Evolutionary conservation across 2,888 invertebrate genomes (phyloP).

Genomic region (Sialis lutaria): DNA sequence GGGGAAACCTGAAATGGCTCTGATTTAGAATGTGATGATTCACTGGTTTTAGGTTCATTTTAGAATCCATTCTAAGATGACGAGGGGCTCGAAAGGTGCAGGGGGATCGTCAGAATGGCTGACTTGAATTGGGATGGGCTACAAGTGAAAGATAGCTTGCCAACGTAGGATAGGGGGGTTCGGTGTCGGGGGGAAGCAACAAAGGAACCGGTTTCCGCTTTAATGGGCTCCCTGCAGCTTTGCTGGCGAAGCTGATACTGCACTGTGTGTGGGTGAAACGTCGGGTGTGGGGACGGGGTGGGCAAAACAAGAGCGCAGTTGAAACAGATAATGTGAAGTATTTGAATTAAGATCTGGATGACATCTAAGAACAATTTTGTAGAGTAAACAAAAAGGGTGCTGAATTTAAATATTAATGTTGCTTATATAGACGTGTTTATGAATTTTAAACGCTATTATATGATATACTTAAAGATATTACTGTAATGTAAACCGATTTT

Average conservation of each 20-base stretch:
- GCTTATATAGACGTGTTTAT: too few species aligned
- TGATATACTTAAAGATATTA: too few species aligned
- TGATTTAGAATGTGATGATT: slow-evolving; percentile 2
- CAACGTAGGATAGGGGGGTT: background rate
- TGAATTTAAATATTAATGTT: too few species aligned
- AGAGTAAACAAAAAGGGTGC: background rate
- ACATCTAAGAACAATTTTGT: background rate
- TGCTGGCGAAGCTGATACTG: background rate
- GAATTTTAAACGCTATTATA: too few species aligned
- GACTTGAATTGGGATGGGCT: slow-evolving; percentile 6
- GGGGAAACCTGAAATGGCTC: slow-evolving; percentile 11
- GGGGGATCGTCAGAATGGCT: slow-evolving; percentile 2
- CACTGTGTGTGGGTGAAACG: too few species aligned
- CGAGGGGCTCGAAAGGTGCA: background rate
- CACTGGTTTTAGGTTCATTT: background rate
- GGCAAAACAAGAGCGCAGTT: too few species aligned
- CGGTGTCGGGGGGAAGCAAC: background rate
- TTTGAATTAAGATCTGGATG: background rate
- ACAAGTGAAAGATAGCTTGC: slow-evolving; percentile 5
- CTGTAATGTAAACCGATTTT: too few species aligned
- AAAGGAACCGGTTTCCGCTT: slow-evolving; percentile 5
- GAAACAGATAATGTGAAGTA: background rate
- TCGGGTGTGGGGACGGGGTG: too few species aligned
- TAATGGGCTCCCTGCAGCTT: slow-evolving; percentile 3
- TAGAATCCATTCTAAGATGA: background rate